Conservation (phyloP, 2,113 vertebrate species). For the Merops nubicus region DNA sequence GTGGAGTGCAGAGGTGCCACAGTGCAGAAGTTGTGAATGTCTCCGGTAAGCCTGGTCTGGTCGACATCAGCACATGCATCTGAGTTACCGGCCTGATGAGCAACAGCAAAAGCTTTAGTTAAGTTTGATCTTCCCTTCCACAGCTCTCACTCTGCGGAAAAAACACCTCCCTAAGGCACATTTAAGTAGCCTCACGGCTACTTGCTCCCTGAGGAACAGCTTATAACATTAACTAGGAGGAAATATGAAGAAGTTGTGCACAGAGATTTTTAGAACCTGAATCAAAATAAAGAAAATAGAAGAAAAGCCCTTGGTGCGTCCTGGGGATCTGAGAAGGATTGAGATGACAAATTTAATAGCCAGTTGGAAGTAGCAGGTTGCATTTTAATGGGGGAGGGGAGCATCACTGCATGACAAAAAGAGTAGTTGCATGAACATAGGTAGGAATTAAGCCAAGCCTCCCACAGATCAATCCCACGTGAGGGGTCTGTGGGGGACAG, state of each 20-base stretch:
- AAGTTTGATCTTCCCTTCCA: background rate
- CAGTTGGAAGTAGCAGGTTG: background rate
- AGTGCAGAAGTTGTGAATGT: background rate
- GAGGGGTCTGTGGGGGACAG: accelerated
- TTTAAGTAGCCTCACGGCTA: background rate
- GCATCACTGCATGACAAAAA: background rate
- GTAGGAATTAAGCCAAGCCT: background rate
- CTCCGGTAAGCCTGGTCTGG: background rate
- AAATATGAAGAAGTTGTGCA: background rate
- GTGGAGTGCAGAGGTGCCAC: background rate
- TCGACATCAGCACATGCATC: background rate
- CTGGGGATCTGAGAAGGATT: background rate
- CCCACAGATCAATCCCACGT: background rate
- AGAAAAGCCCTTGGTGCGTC: background rate
- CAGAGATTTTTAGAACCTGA: background rate
- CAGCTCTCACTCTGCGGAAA: background rate
- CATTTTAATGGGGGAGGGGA: background rate
- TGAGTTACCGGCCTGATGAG: background rate
- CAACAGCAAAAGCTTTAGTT: background rate
- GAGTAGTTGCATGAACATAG: background rate
- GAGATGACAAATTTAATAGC: background rate
- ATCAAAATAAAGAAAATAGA: background rate
- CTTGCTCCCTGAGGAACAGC: background rate
- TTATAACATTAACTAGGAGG: background rate
- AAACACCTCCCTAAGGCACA: background rate